Conservation (phyloP, 2,113 vertebrate species). For the Poeciliopsis turrubarensis region DNA sequence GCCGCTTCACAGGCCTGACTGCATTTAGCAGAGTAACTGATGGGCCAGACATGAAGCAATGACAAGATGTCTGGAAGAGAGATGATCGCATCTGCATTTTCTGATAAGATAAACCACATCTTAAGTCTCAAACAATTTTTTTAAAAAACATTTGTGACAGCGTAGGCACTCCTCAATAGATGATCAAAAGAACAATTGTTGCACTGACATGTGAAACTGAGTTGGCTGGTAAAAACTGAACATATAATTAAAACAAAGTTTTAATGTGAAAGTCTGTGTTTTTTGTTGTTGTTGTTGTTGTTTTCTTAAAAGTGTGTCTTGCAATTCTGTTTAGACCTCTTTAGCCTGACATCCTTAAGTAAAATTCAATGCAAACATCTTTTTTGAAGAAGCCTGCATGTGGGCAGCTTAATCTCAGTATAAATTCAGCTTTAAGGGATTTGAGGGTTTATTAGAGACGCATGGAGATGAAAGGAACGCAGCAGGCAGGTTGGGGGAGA, state of each 20-base stretch:
- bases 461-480: too few species aligned
- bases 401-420: too few species aligned
- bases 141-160: neutral
- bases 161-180: neutral
- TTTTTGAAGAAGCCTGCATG: too few species aligned
- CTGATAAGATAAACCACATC: neutral
- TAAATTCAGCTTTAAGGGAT: too few species aligned
- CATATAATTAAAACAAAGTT: neutral
- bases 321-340: too few species aligned
- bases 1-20: conserved; percentile 32
- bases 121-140: neutral
- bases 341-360: too few species aligned
- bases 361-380: too few species aligned
- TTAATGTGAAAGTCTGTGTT: neutral
- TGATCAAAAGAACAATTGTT: neutral
- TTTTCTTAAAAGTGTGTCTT: too few species aligned
- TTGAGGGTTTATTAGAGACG: too few species aligned
- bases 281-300: neutral
- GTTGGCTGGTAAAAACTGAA: neutral
- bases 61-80: conserved; percentile 31
- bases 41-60: conserved; percentile 29
- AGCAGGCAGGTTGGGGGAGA: too few species aligned
- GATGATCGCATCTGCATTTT: conserved; percentile 27
- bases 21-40: conserved; percentile 48
- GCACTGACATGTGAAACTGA: neutral